phyloP scores from a whole-genome alignment of 2,113 vertebrate genomes.

The Colossoma macropomum region DNA sequence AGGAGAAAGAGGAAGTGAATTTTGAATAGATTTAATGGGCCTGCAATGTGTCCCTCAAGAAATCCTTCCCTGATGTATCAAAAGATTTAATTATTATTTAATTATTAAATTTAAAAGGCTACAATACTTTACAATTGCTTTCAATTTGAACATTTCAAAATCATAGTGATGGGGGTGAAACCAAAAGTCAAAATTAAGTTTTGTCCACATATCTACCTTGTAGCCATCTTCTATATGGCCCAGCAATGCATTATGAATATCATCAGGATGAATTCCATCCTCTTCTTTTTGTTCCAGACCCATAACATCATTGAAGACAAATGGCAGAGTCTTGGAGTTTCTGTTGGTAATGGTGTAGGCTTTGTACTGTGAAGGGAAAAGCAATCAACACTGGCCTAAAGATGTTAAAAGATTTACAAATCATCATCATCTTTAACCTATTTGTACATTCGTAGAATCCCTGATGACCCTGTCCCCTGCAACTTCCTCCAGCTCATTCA shows the following conservation, averaged over 20 bases:
- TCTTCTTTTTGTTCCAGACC: neutral
- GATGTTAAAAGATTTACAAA: no score
- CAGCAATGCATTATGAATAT: neutral
- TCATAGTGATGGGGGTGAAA: no score
- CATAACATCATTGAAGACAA: slow-evolving; percentile 30
- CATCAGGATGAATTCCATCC: neutral
- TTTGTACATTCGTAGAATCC: no score
- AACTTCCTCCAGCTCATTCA: no score
- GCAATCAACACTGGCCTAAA: neutral
- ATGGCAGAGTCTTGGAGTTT: neutral
- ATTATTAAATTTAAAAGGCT: no score
- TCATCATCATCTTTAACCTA: no score
- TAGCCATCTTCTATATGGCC: slow-evolving; percentile 27
- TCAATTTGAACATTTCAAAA: no score
- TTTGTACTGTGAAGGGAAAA: neutral
- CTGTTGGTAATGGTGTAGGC: slow-evolving; percentile 10
- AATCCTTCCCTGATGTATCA: neutral
- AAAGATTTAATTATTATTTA: no score
- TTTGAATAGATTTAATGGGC: neutral
- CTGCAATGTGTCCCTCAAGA: neutral
- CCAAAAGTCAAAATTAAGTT: no score
- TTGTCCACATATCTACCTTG: neutral
- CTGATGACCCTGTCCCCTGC: no score
- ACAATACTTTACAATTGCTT: no score
- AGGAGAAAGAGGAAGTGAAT: neutral